A percentile compares a stretch with the other conserved stretches of the same genome.
phyloP scores from a whole-genome alignment of 2,797 vertebrate species.

The Eulemur coronatus region DNA sequence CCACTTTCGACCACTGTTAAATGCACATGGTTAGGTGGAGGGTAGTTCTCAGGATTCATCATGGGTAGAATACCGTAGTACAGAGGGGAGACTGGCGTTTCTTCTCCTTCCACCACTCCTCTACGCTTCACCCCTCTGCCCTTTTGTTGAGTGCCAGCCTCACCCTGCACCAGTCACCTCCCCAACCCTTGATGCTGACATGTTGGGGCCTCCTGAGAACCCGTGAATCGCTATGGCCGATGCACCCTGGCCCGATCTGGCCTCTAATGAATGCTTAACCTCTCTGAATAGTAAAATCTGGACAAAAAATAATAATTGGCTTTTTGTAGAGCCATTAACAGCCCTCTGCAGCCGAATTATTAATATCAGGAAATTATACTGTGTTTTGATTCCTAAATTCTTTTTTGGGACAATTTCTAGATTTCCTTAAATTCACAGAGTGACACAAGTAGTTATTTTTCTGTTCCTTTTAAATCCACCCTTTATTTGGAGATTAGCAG shows the following conservation, averaged over 20 bases:
- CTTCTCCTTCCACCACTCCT: not conserved
- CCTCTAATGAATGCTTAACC: not conserved
- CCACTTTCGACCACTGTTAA: not conserved
- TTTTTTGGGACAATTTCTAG: not conserved
- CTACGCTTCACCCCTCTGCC: fast-evolving
- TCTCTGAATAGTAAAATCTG: not conserved
- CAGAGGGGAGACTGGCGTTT: not conserved
- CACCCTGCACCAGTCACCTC: fast-evolving
- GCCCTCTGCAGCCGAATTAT: not conserved
- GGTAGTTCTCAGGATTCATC: fast-evolving
- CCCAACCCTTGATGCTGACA: fast-evolving
- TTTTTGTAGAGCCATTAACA: fast-evolving
- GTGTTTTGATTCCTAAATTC: not conserved
- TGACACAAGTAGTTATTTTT: not conserved
- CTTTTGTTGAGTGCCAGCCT: not conserved
- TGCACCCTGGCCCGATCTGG: fast-evolving
- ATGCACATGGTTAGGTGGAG: not conserved
- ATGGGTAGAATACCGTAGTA: fast-evolving
- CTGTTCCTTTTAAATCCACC: not conserved
- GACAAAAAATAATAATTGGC: no score
- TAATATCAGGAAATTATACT: no score
- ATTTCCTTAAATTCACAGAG: not conserved
- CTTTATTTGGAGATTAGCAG: not conserved
- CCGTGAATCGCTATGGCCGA: fast-evolving
- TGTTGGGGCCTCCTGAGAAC: fast-evolving